Base-by-base conservation (phyloP, 2,113 vertebrate genomes). In the Prolemur simus region DNA sequence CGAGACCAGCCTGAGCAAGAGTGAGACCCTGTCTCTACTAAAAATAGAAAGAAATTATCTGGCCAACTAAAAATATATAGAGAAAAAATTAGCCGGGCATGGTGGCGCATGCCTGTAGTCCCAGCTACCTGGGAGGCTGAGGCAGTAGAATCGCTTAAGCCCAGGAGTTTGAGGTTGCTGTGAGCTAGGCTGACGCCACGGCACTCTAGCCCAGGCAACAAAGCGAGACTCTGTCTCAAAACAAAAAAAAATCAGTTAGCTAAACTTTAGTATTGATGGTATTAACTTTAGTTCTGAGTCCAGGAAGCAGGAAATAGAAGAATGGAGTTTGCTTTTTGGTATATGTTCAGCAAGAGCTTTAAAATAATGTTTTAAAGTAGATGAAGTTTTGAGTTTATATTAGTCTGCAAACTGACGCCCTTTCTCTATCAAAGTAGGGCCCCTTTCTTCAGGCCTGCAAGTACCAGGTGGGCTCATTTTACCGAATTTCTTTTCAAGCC, bases 171-270 rank as follows among this genome's bases (percentile, higher is more conserved):
- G n/a, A n/a, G n/a, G n/a, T n/a, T n/a, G n/a, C n/a, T n/a, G n/a
- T n/a, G n/a, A n/a, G n/a, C n/a, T n/a, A n/a, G n/a, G n/a, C n/a
- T n/a, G n/a, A n/a, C n/a, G n/a, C n/a, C n/a, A n/a, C n/a, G n/a
- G n/a, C n/a, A n/a, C n/a, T n/a, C n/a, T n/a, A n/a, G n/a, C n/a
- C n/a, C n/a, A n/a, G n/a, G n/a, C n/a, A n/a, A n/a, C n/a, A n/a
- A n/a, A n/a, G n/a, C n/a, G n/a, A n/a, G n/a, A n/a, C n/a, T n/a
- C n/a, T n/a, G n/a, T n/a, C n/a, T n/a, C n/a, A n/a, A n/a, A n/a
- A n/a, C n/a, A n/a, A n/a, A n/a, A n/a, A n/a, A 66, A 95, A 95
- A 91, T 88, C 32, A 39, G 15, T 77, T 89, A 78, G 37, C 52
- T 85, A 81, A 85, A 64, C 58, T 45, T 12, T n/a, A 58, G 39